phyloP scores from a whole-genome alignment of 2,113 vertebrate species.

The Cyprinodon brontotheroides region DNA sequence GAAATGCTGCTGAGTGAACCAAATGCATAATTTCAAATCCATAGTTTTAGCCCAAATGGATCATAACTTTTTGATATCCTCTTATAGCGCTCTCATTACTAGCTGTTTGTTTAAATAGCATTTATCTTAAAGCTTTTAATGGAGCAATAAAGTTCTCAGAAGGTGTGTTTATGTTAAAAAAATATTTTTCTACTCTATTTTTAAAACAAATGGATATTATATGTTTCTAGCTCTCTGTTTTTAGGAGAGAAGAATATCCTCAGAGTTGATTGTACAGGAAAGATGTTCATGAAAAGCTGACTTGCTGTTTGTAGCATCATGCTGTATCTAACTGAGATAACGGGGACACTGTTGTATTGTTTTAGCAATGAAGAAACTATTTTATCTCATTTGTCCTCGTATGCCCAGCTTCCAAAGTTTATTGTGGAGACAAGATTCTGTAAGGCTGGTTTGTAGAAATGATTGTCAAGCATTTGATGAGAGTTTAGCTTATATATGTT shows the following conservation, averaged over 20 bases:
- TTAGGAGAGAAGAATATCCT: neutral
- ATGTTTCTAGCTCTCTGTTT: neutral
- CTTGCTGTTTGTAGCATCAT: neutral
- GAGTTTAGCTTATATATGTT: too few species aligned
- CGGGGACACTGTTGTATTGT: neutral
- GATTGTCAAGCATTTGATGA: too few species aligned
- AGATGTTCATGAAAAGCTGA: neutral
- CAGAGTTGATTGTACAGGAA: neutral
- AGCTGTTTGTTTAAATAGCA: neutral
- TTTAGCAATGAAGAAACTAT: neutral
- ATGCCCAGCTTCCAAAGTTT: neutral
- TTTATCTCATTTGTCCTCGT: neutral
- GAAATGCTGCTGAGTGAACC: conserved; percentile 12
- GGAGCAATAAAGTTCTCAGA: neutral
- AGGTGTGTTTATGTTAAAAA: neutral
- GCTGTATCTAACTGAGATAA: conserved; percentile 2
- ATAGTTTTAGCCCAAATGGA: neutral
- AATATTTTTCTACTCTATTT: neutral
- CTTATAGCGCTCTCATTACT: neutral
- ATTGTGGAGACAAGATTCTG: neutral
- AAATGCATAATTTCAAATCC: neutral
- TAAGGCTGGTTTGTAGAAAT: too few species aligned
- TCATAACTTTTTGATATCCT: neutral
- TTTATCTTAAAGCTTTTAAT: neutral
- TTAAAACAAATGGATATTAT: neutral